Conservation (phyloP, 2,888 invertebrate species). For the Deroplatys truncata region DNA sequence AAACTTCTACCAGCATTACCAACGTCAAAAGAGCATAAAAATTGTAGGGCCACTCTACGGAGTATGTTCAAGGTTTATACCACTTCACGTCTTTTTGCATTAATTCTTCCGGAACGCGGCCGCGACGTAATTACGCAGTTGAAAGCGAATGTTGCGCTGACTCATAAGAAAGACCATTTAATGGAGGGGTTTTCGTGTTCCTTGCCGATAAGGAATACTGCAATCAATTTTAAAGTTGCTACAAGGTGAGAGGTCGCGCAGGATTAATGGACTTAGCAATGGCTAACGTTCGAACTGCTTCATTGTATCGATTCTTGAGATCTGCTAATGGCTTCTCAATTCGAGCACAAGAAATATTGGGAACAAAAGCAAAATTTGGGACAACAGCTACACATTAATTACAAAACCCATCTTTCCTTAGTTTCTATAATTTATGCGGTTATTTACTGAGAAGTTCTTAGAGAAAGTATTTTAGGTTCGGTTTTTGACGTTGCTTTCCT, state of each 20-base stretch:
- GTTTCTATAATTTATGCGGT: no score
- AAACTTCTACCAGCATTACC: no score
- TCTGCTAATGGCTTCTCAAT: conserved; percentile 15
- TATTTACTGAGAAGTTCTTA: no score
- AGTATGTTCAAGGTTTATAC: no score
- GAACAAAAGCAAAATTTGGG: background rate
- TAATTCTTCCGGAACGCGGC: background rate
- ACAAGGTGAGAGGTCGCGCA: conserved; percentile 6
- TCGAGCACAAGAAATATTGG: background rate
- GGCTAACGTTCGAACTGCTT: background rate
- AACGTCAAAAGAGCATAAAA: no score
- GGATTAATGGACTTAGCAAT: background rate
- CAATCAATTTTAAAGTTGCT: conserved; percentile 14
- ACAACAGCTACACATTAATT: background rate
- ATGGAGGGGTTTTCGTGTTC: background rate
- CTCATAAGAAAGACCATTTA: background rate
- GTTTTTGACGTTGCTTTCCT: no score
- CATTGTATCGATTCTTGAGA: background rate
- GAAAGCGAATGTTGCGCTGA: background rate
- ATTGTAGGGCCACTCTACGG: no score
- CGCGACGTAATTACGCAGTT: background rate
- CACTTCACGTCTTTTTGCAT: background rate
- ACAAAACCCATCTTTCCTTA: no score
- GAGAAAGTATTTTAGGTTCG: no score
- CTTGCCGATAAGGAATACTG: background rate